A percentile compares a stretch with the other conserved stretches of the same genome.
Conservation (phyloP, 1,140 invertebrate genomes). For the Zophobas atratus region DNA sequence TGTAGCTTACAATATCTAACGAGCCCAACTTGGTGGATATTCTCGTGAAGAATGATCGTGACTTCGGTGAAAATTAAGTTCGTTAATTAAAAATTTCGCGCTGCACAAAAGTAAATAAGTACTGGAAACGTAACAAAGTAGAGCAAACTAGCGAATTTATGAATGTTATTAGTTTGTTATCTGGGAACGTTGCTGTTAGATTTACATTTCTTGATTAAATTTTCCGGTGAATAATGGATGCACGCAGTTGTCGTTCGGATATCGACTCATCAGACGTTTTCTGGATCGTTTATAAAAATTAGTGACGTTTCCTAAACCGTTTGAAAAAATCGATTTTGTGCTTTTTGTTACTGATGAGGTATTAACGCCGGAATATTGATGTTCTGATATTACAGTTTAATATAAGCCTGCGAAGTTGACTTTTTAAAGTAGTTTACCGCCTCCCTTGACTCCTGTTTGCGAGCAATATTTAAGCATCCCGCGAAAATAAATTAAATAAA, state of each 20-base stretch:
- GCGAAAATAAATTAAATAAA: background rate
- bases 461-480: background rate
- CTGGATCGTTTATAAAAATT: constrained; percentile 39
- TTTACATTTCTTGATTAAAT: constrained; percentile 23
- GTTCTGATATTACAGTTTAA: constrained; percentile 15
- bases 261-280: constrained; percentile 24
- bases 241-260: constrained; percentile 21
- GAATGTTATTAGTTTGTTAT: constrained; percentile 12
- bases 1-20: no score
- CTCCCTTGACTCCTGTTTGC: constrained; percentile 13
- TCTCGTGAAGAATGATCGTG: no score
- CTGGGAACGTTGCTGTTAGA: background rate
- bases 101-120: constrained; percentile 1
- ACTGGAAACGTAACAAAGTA: background rate
- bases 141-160: constrained; percentile 9
- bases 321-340: constrained; percentile 30
- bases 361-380: constrained; percentile 10
- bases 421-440: constrained; percentile 8
- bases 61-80: no score
- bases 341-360: constrained; percentile 4
- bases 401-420: constrained; percentile 2
- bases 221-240: constrained; percentile 13
- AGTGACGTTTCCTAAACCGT: constrained; percentile 24
- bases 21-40: no score
- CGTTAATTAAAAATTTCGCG: background rate